These are phyloP conservation scores for Caiman crocodilus DNA, from an alignment of 2,797 vertebrate genomes.

Conservation along the genomic window DNA sequence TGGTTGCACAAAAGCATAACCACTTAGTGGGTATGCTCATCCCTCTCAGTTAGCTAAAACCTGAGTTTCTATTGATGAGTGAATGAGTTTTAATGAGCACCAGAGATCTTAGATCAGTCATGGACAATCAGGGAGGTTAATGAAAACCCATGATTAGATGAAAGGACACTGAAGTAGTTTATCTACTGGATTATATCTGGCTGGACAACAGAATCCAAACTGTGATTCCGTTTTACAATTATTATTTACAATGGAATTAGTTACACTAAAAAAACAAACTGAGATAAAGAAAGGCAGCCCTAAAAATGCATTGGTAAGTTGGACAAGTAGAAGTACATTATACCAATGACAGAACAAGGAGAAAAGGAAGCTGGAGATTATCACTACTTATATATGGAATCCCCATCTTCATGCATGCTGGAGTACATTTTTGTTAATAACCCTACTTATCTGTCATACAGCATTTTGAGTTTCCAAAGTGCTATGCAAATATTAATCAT, in stretches of 20 bases:
- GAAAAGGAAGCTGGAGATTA: conserved; percentile 46
- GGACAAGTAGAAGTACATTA: conserved; percentile 1
- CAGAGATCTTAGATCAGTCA: background rate
- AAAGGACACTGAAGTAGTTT: background rate
- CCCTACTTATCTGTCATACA: conserved; percentile 24
- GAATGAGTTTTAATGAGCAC: conserved; percentile 8
- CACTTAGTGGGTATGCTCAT: too few species aligned
- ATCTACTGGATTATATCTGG: background rate
- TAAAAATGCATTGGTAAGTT: conserved; percentile 2
- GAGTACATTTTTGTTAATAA: conserved; percentile 21
- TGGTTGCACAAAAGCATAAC: background rate
- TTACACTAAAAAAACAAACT: too few species aligned
- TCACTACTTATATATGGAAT: background rate
- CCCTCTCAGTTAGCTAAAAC: conserved; percentile 22
- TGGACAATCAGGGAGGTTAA: background rate
- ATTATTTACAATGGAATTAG: too few species aligned
- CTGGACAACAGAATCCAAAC: background rate
- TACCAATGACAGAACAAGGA: background rate
- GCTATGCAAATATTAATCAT: conserved; percentile 54
- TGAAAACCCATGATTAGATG: background rate
- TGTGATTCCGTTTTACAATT: background rate
- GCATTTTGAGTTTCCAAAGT: conserved; percentile 41
- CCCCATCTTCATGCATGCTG: background rate
- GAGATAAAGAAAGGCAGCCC: conserved; percentile 33
- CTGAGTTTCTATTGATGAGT: background rate